Evolutionary conservation across 92 coral and sea anemone species (phyloP), one percentile per base, ranked within the genome.

Genomic region (Epizoanthus illoricatus): DNA sequence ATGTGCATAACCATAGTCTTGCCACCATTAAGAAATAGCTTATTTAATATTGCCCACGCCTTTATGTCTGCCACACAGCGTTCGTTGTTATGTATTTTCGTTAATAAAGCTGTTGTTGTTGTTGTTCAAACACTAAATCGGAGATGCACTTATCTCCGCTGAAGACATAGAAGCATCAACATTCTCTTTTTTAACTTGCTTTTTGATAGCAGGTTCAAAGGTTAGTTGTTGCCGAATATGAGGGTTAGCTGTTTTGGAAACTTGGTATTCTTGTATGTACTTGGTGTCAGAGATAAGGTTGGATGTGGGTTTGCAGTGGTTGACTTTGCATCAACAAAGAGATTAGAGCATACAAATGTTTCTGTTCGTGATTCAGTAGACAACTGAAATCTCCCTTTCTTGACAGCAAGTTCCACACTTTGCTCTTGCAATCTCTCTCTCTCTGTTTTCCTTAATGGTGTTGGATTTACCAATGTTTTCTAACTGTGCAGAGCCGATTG

Each of bases 311-410:
- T 75, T 45, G 80, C 66, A 41, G 36, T 7, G 45, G 80, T 75
- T 75, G 75, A 19, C 55, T 71, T 71, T n/a, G 69, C 81, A 76
- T 76, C n/a, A 5, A n/a, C 43, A 58, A 76, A 76, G 21, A 60
- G 81, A 52, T 76, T 76, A 7, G 55, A 58, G 69, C 81, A 76
- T 5, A 76, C 81, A 39, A 49, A 24, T 8, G 45, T 28, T 33
- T 60, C 47, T 21, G 23, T 41, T 15, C 54, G 7, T 43, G 49
- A 43, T 43, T 43, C 24, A 15, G 69, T 21, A 13, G 17, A 18
- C 23, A 76, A 76, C 23, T 76, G n/a, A 36, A 47, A 41, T 76
- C 69, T 76, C 33, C 69, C 69, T 58, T 58, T 58, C 0, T 43
- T 4, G 47, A 76, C 52, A 21, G 63, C 49, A 33, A 52, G 55